Evolutionary conservation across 2,797 vertebrate species (phyloP).

Genomic region (Geotrypetes seraphini): DNA sequence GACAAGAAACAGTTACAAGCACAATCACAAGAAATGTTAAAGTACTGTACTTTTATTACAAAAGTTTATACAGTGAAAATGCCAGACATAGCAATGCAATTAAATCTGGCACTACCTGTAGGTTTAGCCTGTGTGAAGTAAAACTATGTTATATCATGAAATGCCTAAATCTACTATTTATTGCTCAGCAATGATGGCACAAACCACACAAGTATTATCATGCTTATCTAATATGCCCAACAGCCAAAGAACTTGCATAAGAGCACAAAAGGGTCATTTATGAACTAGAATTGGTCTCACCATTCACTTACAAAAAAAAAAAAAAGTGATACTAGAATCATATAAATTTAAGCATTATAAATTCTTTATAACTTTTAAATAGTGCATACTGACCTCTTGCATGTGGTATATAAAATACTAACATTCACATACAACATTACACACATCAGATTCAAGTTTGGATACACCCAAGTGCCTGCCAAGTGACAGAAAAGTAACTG

Average conservation of each 20-base stretch:
- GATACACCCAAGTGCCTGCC: slow-evolving; percentile 45
- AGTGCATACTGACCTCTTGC: slow-evolving; percentile 68
- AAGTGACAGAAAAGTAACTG: slow-evolving; percentile 44
- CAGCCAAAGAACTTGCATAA: slow-evolving; percentile 49
- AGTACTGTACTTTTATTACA: slow-evolving; percentile 65
- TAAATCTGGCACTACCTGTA: slow-evolving; percentile 52
- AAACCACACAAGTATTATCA: slow-evolving; percentile 69
- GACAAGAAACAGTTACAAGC: slow-evolving; percentile 23
- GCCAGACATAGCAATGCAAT: slow-evolving; percentile 57
- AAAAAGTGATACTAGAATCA: slow-evolving; percentile 73
- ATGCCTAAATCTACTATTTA: slow-evolving; percentile 57
- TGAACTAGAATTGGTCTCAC: slow-evolving; percentile 61
- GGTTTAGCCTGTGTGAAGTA: slow-evolving; percentile 55
- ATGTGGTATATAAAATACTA: slow-evolving; percentile 67
- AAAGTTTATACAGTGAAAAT: slow-evolving; percentile 62
- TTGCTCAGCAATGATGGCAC: slow-evolving; percentile 81
- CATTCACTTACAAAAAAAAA: slow-evolving; percentile 70
- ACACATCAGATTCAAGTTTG: slow-evolving; percentile 58
- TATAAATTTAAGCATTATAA: slow-evolving; percentile 73
- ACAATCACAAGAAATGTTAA: slow-evolving; percentile 47
- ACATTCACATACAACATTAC: slow-evolving; percentile 66
- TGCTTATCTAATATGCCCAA: slow-evolving; percentile 71
- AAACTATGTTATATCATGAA: slow-evolving; percentile 50
- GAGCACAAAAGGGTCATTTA: slow-evolving; percentile 66
- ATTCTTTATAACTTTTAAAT: slow-evolving; percentile 75